phyloP scores from a whole-genome alignment of 2,113 vertebrate species.

The Cryptotis parvus region DNA sequence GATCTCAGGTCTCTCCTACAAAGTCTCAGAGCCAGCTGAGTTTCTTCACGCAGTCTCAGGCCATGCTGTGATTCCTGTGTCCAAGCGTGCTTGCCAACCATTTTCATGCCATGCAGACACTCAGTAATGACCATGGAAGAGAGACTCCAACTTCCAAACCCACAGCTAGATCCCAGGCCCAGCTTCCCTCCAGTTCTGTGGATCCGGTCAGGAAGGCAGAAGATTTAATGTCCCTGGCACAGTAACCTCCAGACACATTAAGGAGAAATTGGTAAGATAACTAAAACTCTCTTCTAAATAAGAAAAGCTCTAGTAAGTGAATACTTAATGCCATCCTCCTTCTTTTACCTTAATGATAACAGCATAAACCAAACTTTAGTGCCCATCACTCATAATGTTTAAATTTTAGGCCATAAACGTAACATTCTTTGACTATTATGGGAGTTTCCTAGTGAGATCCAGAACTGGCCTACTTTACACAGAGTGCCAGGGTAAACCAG shows the following conservation, averaged over 20 bases:
- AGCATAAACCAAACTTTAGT: slow-evolving; percentile 5
- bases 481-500: background rate
- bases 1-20: background rate
- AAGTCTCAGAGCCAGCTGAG: background rate
- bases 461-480: background rate
- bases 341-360: slow-evolving; percentile 18
- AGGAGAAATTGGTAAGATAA: background rate
- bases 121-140: too few species aligned
- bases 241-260: background rate
- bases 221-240: background rate
- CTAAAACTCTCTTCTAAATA: background rate
- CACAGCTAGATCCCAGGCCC: too few species aligned
- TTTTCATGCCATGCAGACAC: too few species aligned
- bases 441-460: background rate
- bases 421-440: background rate
- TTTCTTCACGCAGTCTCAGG: background rate
- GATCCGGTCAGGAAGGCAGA: background rate
- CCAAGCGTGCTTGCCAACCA: too few species aligned
- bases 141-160: too few species aligned
- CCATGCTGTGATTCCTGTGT: too few species aligned
- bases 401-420: background rate
- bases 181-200: too few species aligned
- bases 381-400: background rate
- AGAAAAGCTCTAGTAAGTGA: background rate
- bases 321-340: background rate